Percentiles rank a stretch among this genome's conserved stretches.
Evolutionary conservation across 2,888 invertebrate genomes (phyloP).

Genomic region (Melangyna quadrimaculata): DNA sequence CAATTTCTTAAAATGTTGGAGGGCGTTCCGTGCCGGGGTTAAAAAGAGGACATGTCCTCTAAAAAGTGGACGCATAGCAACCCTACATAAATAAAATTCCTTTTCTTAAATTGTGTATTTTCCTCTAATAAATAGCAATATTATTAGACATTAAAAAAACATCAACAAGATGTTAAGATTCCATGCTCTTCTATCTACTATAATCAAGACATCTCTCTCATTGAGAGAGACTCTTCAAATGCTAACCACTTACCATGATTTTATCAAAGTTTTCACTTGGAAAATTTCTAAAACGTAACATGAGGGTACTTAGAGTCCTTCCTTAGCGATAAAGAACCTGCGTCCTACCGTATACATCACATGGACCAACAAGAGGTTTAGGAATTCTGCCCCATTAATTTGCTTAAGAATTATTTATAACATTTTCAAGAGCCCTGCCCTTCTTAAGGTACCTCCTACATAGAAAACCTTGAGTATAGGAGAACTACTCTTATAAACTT

Average conservation of each 20-base stretch:
- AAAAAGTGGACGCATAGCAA: too few species aligned
- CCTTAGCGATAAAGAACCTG: background rate
- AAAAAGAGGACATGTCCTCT: too few species aligned
- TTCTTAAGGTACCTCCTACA: background rate
- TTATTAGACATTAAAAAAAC: background rate
- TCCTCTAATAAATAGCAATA: background rate
- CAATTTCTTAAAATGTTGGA: too few species aligned
- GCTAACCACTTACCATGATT: slow-evolving; percentile 1
- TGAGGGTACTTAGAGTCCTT: background rate
- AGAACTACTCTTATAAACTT: background rate
- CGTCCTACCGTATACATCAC: background rate
- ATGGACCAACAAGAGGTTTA: slow-evolving; percentile 3
- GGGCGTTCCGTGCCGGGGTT: too few species aligned
- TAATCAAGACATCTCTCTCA: background rate
- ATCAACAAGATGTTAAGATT: background rate
- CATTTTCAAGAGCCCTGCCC: background rate
- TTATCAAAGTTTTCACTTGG: slow-evolving; percentile 4
- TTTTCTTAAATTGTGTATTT: background rate
- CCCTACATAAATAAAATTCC: background rate
- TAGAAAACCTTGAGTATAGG: background rate
- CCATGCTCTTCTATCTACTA: background rate
- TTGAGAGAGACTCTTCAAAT: background rate
- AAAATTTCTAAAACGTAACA: background rate
- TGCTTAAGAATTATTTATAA: slow-evolving; percentile 5
- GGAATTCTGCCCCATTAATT: slow-evolving; percentile 10